A percentile compares a stretch with the other conserved stretches of the same genome.
phyloP scores from a whole-genome alignment of 2,797 vertebrate species.

The Vespertilio murinus region DNA sequence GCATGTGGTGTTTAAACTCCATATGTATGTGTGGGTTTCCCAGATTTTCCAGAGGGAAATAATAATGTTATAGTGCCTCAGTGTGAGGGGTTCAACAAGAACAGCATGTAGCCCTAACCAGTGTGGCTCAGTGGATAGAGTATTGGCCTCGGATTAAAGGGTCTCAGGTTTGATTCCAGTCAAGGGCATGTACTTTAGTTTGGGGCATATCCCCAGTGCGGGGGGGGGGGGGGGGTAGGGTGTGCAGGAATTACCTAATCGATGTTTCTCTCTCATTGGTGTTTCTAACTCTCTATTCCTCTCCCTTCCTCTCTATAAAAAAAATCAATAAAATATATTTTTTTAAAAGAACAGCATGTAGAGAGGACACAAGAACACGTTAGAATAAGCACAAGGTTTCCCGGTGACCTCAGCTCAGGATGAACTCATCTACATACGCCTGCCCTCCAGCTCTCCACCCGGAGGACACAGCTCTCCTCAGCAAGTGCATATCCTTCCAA shows the following conservation, averaged over 20 bases:
- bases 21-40: background rate
- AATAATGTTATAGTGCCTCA: background rate
- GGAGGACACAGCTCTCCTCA: background rate
- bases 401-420: background rate
- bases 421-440: background rate
- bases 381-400: background rate
- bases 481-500: background rate
- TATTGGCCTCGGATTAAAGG: too few relatives aligned
- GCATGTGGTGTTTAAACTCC: background rate
- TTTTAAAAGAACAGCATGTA: background rate
- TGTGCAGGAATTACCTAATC: too few relatives aligned
- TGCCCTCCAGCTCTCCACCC: background rate
- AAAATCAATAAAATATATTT: too few relatives aligned
- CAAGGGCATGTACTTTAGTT: too few relatives aligned
- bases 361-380: background rate
- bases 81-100: background rate
- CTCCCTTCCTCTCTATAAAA: too few relatives aligned
- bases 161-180: too few relatives aligned
- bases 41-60: constrained; percentile 35
- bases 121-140: too few relatives aligned
- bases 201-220: too few relatives aligned
- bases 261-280: too few relatives aligned
- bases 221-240: too few relatives aligned
- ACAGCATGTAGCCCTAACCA: background rate
- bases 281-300: too few relatives aligned